Evolutionary conservation across 2,797 vertebrate genomes (phyloP), one percentile per base, ranked within the genome.

Genomic region (Fringilla coelebs): DNA sequence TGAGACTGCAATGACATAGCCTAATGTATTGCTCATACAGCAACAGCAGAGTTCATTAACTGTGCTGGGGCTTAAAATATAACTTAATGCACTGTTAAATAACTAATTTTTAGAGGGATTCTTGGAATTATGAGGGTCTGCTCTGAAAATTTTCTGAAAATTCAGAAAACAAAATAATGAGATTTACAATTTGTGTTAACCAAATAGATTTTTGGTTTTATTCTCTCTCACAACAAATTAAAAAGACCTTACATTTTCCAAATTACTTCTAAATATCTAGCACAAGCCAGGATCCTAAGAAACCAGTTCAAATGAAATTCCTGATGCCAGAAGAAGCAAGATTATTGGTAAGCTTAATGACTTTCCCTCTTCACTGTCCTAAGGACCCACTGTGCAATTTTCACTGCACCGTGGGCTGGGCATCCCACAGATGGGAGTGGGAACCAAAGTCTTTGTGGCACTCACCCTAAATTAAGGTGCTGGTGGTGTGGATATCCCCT

Each of bases 121-220:
- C 15, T 66, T 88, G 26, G 49, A 85, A 88, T 80, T 51, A 9
- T 41, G 49, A 88, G 31, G 46, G 17, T 71, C 19, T 68, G 32
- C 49, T 87, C 29, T 83, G 61, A 60, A 89, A 83, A 51, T 32
- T 57, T 60, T 45, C 68, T 81, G 46, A 89, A 83, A 91, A 84
- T 48, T 36, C 66, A 29, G 49, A 62, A 84, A 75, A 85, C 6
- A 75, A 85, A 80, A 73, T 68, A 0, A 9, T 31, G n/a, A 61
- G 28, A 40, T 45, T 63, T 83, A 68, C 9, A 65, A 21, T 52
- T 72, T 65, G 3, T 3, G 0, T 70, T 60, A 68, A 76, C 6
- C 9, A 26, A 65, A 62, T 29, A 48, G 24, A 10, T 12, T 91
- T 93, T 70, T 55, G 0, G 1, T 17, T 87, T 84, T 51, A 82